Evolutionary conservation across 1,140 invertebrate genomes (phyloP).

Genomic region (Antheraea mylitta): DNA sequence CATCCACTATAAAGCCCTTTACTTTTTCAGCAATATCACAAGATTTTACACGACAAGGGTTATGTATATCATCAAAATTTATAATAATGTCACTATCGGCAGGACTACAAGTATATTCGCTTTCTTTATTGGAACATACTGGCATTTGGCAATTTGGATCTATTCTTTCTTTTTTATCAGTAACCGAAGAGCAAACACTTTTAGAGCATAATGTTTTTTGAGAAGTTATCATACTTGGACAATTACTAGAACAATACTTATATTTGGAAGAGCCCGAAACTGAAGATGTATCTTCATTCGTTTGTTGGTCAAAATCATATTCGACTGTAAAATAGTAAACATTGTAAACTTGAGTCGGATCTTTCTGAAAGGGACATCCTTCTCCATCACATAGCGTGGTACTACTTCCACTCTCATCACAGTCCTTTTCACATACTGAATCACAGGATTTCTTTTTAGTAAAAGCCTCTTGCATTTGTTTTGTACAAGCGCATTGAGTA

Average conservation of each 20-base stretch:
- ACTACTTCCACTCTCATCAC: slow-evolving; percentile 42
- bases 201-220: slow-evolving; percentile 53
- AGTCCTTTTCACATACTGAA: slow-evolving; percentile 46
- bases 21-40: slow-evolving; percentile 60
- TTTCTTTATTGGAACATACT: slow-evolving; percentile 33
- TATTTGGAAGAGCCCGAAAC: slow-evolving; percentile 38
- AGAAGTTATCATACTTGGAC: slow-evolving; percentile 45
- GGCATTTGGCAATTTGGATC: slow-evolving; percentile 34
- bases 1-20: slow-evolving; percentile 61
- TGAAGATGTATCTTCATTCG: slow-evolving; percentile 22
- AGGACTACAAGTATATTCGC: slow-evolving; percentile 43
- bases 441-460: slow-evolving; percentile 42
- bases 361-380: slow-evolving; percentile 43
- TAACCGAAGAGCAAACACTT: slow-evolving; percentile 43
- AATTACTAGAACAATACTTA: slow-evolving; percentile 55
- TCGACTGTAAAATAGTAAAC: slow-evolving; percentile 67
- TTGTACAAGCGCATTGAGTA: slow-evolving; percentile 62
- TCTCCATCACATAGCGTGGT: slow-evolving; percentile 43
- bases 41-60: slow-evolving; percentile 57
- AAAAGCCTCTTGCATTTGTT: slow-evolving; percentile 57
- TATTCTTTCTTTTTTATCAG: slow-evolving; percentile 22
- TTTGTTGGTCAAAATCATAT: slow-evolving; percentile 46
- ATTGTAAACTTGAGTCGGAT: slow-evolving; percentile 43
- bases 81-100: slow-evolving; percentile 61
- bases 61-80: slow-evolving; percentile 53